A percentile compares a stretch with the other conserved stretches of the same genome.
These are phyloP conservation scores for Lepeophtheirus salmonis DNA, from an alignment of 1,140 invertebrate species.

Conservation along the genomic window DNA sequence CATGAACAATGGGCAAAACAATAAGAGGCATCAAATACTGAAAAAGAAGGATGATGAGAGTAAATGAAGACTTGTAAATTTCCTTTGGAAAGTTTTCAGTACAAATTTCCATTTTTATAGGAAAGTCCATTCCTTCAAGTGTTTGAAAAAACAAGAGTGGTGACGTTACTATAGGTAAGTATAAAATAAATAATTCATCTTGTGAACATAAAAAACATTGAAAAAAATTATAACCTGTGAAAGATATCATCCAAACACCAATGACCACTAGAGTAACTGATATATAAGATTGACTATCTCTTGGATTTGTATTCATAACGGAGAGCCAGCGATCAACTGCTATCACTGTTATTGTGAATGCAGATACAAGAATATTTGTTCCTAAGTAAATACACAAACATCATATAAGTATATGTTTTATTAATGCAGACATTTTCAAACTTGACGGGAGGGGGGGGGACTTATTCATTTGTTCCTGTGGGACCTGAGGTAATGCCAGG, in stretches of 20 bases:
- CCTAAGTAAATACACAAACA: too few relatives aligned
- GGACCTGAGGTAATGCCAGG: too few relatives aligned
- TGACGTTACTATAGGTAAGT: conserved; percentile 28
- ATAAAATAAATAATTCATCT: conserved; percentile 35
- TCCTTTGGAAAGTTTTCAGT: conserved; percentile 30
- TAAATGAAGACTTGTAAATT: conserved; percentile 31
- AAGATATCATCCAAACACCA: conserved; percentile 4
- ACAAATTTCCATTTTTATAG: conserved; percentile 26
- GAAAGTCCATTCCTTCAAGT: conserved; percentile 27
- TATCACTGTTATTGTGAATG: conserved; percentile 39
- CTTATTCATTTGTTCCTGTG: too few relatives aligned
- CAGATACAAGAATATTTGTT: conserved; percentile 40
- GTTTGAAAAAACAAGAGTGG: conserved; percentile 32
- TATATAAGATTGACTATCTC: background rate
- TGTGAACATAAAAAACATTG: conserved; percentile 29
- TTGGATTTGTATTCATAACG: conserved; percentile 27
- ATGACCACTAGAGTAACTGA: background rate
- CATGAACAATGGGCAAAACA: conserved; percentile 35
- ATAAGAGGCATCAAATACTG: conserved; percentile 37
- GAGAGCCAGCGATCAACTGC: conserved; percentile 38
- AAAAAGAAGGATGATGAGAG: conserved; percentile 32
- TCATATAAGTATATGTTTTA: too few relatives aligned
- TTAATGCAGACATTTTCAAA: too few relatives aligned
- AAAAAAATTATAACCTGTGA: conserved; percentile 23
- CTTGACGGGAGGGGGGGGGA: too few relatives aligned